A percentile compares a stretch with the other conserved stretches of the same genome.
These are phyloP conservation scores for Nephrotoma guestfalica DNA, from an alignment of 2,888 invertebrate genomes.

Conservation along the genomic window DNA sequence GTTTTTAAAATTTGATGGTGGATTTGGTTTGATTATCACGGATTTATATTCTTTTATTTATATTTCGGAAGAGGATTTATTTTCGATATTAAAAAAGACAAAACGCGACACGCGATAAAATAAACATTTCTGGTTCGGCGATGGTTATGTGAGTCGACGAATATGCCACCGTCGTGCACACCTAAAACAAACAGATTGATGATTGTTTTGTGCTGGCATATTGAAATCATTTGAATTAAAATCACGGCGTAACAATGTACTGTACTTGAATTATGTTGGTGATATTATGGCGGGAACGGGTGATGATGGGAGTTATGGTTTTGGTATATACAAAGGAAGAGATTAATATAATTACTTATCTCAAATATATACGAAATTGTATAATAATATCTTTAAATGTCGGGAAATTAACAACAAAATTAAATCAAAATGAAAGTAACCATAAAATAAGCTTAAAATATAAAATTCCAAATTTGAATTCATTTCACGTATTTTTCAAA, in stretches of 20 bases:
- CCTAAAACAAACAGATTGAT: neutral
- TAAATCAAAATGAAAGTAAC: neutral
- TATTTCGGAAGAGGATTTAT: neutral
- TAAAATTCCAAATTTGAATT: neutral
- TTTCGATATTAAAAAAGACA: neutral
- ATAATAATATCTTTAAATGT: neutral
- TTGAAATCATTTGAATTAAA: neutral
- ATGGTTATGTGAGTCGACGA: too few relatives aligned
- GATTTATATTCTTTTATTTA: neutral
- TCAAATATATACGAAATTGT: neutral
- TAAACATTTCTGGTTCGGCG: neutral
- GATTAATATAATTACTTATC: neutral
- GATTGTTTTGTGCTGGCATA: neutral
- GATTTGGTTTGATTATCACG: neutral
- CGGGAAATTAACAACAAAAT: neutral
- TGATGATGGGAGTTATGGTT: too few relatives aligned
- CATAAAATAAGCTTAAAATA: neutral
- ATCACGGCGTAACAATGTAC: neutral
- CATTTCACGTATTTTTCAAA: neutral
- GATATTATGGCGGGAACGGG: too few relatives aligned
- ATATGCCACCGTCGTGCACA: neutral
- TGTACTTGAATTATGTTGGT: too few relatives aligned
- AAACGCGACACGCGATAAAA: neutral
- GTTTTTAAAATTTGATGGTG: neutral
- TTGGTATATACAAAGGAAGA: too few relatives aligned